A percentile compares a stretch with the other conserved stretches of the same genome.
Conservation (phyloP, 2,113 vertebrate species). For the Ginglymostoma cirratum region DNA sequence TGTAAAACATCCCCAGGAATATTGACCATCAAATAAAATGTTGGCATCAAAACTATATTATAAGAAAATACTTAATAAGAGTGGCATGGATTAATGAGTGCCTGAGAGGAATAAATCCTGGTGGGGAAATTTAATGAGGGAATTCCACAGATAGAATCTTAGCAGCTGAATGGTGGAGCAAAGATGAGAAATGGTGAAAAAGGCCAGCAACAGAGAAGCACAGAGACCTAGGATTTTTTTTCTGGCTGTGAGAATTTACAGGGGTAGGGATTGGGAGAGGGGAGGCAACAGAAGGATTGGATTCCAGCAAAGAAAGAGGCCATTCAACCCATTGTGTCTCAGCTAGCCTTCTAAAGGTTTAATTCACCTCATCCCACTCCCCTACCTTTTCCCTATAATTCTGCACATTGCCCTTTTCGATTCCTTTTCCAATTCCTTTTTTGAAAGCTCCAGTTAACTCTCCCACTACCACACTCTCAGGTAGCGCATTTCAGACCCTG, state of each 20-base stretch:
- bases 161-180: neutral
- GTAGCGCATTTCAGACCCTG: neutral
- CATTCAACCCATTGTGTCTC: too few species aligned
- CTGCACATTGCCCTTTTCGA: neutral
- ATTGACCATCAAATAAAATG: neutral
- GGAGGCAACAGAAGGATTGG: too few species aligned
- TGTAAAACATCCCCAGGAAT: neutral
- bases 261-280: too few species aligned
- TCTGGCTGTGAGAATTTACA: too few species aligned
- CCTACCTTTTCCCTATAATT: neutral
- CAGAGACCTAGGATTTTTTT: too few species aligned
- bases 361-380: too few species aligned
- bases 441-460: neutral
- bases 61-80: neutral
- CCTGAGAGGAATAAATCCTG: neutral
- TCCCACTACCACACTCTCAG: neutral
- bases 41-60: neutral
- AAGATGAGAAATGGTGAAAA: neutral
- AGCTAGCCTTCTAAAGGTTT: too few species aligned
- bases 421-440: neutral
- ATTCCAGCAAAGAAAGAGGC: too few species aligned
- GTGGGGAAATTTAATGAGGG: neutral
- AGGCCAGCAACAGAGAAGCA: neutral
- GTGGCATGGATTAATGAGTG: too few species aligned
- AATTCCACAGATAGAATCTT: neutral